These are phyloP conservation scores for Onychostruthus taczanowskii DNA, from an alignment of 2,113 vertebrate genomes.

Conservation along the genomic window DNA sequence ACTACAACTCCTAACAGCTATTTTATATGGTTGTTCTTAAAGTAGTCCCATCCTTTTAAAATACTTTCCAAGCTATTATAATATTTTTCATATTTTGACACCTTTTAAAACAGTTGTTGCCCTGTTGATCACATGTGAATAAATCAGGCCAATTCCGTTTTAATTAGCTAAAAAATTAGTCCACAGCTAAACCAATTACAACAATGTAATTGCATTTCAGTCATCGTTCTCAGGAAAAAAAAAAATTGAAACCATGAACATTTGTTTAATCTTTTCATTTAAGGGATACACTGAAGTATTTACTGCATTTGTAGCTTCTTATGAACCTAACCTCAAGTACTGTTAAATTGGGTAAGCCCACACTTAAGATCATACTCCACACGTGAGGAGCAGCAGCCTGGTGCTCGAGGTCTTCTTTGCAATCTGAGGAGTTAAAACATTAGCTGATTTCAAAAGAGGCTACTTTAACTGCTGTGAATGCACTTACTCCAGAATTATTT, in stretches of 20 bases:
- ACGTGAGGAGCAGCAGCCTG: not conserved
- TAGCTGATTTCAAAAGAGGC: not conserved
- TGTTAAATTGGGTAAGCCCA: not conserved
- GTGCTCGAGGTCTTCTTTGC: not conserved
- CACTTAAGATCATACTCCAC: not conserved
- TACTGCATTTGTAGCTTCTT: not conserved
- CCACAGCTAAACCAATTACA: not conserved
- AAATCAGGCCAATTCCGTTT: not conserved
- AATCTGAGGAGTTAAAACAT: not conserved
- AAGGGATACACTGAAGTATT: not conserved
- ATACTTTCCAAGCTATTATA: not conserved
- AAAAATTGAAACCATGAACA: not conserved
- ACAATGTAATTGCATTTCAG: not conserved
- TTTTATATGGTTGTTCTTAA: not conserved
- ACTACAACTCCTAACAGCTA: not conserved
- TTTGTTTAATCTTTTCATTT: not conserved
- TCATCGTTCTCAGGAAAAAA: rapidly evolving
- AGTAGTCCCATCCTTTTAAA: not conserved
- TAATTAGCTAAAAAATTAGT: not conserved
- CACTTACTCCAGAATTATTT: not conserved
- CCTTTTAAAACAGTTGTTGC: not conserved
- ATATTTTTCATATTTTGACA: not conserved
- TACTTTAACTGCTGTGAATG: not conserved
- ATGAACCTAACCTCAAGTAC: not conserved
- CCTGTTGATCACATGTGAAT: not conserved